Evolutionary conservation across 64 coral and sea anemone species (phyloP), one percentile per base, ranked within the genome.

Genomic region (Cladopsammia gracilis): DNA sequence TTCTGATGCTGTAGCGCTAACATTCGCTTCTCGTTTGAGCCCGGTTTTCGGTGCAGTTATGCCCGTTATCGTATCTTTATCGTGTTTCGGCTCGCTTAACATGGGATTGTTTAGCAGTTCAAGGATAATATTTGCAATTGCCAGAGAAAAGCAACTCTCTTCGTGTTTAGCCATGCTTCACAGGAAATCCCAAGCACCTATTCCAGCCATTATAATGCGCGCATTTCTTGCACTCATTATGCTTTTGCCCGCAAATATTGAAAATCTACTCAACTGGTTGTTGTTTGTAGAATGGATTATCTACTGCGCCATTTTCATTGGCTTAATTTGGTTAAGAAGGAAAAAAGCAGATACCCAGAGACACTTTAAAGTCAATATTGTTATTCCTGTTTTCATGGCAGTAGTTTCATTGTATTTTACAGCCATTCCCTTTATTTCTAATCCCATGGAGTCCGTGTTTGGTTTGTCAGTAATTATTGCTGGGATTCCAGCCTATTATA

Each of bases 1-100:
- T 2, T 95, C 93, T 57, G 77, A 90, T 85, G 93, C 93, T 10
- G 88, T 95, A 3, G 93, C 88, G 7, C 64, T 95, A 20, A 86
- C 88, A 2, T 78, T 95, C 15, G 93, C 93, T 58, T 56, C 65
- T 4, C 64, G 77, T 70, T 43, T 95, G 15, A 90, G 82, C 60
- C 88, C 93, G 16, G 13, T 79, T 42, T 70, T 95, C 24, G 88
- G 82, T 56, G 23, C 86, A 5, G 26, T 90, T 4, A 95, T 95
- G 93, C 93, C 93, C 12, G 19, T 90, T 15, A 57, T 95, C 11
- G 88, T 95, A 10, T 80, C 93, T 11, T 72, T 66, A n/a, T 95
- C 93, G 1, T 95, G 93, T 60, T 86, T 79, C 78, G 93, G 93
- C 8, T 76, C 86, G 7, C 73, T 85, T 7, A 95, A 95, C 77